Base-by-base conservation (phyloP, 64 coral and sea anemone genomes). In the Orbicella faveolata region DNA sequence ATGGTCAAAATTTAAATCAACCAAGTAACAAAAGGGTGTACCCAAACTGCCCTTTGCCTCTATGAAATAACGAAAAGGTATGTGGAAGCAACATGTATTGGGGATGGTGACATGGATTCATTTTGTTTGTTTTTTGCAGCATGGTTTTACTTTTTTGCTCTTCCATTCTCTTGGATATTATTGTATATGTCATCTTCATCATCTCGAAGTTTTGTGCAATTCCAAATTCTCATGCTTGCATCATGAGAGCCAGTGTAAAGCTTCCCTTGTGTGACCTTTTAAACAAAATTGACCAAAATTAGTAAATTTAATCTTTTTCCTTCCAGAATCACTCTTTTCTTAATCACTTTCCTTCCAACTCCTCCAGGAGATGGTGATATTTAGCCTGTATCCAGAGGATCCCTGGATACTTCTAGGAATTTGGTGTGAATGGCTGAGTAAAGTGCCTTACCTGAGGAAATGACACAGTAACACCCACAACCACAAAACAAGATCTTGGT, bases 111-210 rank as follows among this genome's bases (percentile, higher is more conserved):
- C 11, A n/a, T 70, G 67, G 7, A 26, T 26, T 26, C 10, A 70
- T 67, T 18, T 21, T 70, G 67, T 70, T 70, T n/a, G 10, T 8
- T 20, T 70, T 25, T 23, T 6, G 64, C 25, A n/a, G 65, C 62
- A 64, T 19, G 64, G 64, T 67, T 72, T 72, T 65, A 52, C 39
- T 85, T 54, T 75, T 96, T 96, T 26, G 93, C 73, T 35, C 5
- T 48, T 48, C 92, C 95, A 93, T 96, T 96, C 77, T 93, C 91
- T 83, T 96, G 88, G 25, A 59, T 72, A 83, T 85, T 94, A 52
- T 53, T 75, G 57, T 96, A 96, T 33, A 96, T 91, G 75, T 99
- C 96, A 81, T 99, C 96, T 81, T 99, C 96, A 68, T 91, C 84
- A 69, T 98, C 96, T 75, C 96, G 80, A 11, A 99, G 82, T 66